A percentile compares a stretch with the other conserved stretches of the same genome.
Evolutionary conservation across 2,113 vertebrate species (phyloP).

Genomic region (Monarcha castaneiventris): DNA sequence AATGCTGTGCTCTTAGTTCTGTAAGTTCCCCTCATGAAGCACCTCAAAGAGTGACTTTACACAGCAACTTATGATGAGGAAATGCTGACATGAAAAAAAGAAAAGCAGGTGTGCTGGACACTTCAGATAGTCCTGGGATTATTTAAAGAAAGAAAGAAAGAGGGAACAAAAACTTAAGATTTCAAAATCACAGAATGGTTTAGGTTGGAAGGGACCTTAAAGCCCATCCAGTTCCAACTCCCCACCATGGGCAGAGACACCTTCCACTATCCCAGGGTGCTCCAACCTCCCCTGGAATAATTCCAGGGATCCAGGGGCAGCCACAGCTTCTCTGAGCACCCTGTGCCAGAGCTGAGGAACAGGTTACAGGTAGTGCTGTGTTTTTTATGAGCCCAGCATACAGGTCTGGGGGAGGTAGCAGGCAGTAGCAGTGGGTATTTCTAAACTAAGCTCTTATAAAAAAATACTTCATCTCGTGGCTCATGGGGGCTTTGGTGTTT

Average conservation of each 20-base stretch:
- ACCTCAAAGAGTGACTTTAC: not conserved
- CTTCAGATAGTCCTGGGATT: not conserved
- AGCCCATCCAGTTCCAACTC: not conserved
- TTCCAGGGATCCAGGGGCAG: not conserved
- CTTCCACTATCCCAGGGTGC: not conserved
- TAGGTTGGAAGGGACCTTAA: not conserved
- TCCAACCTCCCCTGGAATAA: not conserved
- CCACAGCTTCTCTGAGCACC: not conserved
- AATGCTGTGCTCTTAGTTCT: not conserved
- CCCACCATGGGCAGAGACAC: not conserved
- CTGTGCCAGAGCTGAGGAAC: not conserved
- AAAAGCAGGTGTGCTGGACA: not conserved
- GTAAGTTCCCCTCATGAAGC: not conserved
- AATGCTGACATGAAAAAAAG: not conserved
- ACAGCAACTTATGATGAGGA: not conserved
- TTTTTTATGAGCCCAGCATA: not conserved
- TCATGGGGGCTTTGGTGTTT: not conserved
- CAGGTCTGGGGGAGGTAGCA: not conserved
- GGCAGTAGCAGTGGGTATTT: not conserved
- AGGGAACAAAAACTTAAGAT: not conserved
- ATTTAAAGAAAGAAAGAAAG: not conserved
- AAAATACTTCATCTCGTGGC: not conserved
- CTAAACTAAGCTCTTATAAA: not conserved
- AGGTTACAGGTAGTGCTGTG: not conserved
- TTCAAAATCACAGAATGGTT: not conserved